Evolutionary conservation across 2,797 vertebrate genomes (phyloP), one percentile per base, ranked within the genome.

Genomic region (Micrastur ruficollis): DNA sequence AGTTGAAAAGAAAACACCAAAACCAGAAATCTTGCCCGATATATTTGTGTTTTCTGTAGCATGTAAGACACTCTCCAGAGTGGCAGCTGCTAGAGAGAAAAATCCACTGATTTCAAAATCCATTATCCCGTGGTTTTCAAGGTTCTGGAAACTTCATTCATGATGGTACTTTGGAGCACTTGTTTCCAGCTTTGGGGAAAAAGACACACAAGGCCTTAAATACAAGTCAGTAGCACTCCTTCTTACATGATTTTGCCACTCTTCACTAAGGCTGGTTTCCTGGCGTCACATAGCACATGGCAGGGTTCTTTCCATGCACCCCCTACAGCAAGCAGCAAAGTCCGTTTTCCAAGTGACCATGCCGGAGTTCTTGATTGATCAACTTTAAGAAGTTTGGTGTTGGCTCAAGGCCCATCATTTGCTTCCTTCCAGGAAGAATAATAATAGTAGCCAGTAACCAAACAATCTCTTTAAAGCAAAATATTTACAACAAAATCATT

Each of bases 381-480:
- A 89, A 21, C 63, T 90, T 86, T 7, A 70, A 79, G 78, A 84
- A 92, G 22, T 82, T 89, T 82, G 38, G 20, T 63, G 44, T 71
- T 96, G 90, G 86, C 92, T 72, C 34, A 40, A 76, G 36, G 83
- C 92, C 92, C 70, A 71, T 95, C 65, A 78, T 94, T 91, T 92
- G 89, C 49, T 94, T 97, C 89, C 93, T 95, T 96, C 92, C 90
- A 68, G 95, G 94, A 97, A 97, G 94, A 94, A 26, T 62, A 95
- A 90, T 93, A 93, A 93, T 95, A 94, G 92, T 87, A 96, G 50
- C 59, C 71, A 90, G 67, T 89, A 94, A 93, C 79, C 61, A 95
- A 97, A 91, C 92, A 95, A 83, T 89, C 86, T 87, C 92, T 89
- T 82, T 44, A 75, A 78, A 95, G 62, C 74, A 95, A 94, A 97